phyloP scores from a whole-genome alignment of 92 coral and sea anemone genomes.

The Epizoanthus scotinus region DNA sequence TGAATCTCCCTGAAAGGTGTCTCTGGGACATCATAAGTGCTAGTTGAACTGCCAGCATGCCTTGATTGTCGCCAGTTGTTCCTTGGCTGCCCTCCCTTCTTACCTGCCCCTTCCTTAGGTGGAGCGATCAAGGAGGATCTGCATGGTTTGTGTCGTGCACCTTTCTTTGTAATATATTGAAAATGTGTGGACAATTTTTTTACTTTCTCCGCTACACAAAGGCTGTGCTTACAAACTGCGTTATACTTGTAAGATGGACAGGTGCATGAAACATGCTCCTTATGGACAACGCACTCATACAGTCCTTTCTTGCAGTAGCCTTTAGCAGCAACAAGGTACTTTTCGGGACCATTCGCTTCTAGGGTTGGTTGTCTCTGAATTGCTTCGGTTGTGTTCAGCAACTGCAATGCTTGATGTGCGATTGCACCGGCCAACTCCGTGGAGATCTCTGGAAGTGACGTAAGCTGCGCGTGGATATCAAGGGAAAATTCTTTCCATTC shows the following conservation, averaged over 20 bases:
- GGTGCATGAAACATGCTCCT: not conserved
- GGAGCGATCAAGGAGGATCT: too few relatives aligned
- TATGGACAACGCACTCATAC: constrained; percentile 1
- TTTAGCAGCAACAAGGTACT: constrained; percentile 9
- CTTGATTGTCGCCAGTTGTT: too few relatives aligned
- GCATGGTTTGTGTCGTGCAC: too few relatives aligned
- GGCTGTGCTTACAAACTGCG: constrained; percentile 3
- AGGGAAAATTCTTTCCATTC: too few relatives aligned
- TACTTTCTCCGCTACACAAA: not conserved
- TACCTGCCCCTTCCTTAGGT: too few relatives aligned
- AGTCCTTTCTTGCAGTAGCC: not conserved
- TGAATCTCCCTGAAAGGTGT: constrained; percentile 46
- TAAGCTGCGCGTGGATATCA: not conserved
- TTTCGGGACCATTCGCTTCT: not conserved
- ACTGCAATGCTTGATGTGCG: not conserved
- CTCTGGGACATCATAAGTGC: too few relatives aligned
- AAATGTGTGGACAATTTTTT: too few relatives aligned
- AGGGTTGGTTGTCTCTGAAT: constrained; percentile 1
- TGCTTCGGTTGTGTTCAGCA: constrained; percentile 1
- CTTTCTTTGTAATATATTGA: too few relatives aligned
- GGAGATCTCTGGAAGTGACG: not conserved
- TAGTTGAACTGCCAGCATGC: too few relatives aligned
- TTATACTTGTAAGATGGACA: not conserved
- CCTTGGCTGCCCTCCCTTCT: too few relatives aligned
- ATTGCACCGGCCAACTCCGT: not conserved